Percentiles rank a stretch among this genome's conserved stretches.
These are phyloP conservation scores for Enteromius unitaeniatus DNA, from an alignment of 2,797 vertebrate genomes.

Conservation along the genomic window DNA sequence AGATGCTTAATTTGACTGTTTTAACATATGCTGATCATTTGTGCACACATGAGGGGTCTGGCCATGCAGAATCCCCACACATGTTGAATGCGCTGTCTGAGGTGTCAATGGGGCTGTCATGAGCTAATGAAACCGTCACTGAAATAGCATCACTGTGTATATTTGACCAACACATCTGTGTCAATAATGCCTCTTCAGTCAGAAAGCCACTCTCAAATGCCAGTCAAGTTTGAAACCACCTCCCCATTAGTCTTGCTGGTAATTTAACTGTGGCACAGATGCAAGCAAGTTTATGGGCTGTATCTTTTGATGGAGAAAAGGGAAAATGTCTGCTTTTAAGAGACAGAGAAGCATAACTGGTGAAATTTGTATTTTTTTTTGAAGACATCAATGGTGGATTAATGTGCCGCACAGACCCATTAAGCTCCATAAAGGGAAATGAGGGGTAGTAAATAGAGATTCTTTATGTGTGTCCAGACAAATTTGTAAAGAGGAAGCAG, in stretches of 20 bases:
- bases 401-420: constrained; percentile 27
- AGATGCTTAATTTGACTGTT: constrained; percentile 47
- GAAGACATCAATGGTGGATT: constrained; percentile 11
- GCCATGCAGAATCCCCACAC: constrained; percentile 10
- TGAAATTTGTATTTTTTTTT: background rate
- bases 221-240: constrained; percentile 12
- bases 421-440: constrained; percentile 41
- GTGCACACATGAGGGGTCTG: background rate
- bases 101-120: constrained; percentile 44
- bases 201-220: background rate
- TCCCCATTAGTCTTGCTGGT: constrained; percentile 23
- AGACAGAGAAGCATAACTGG: background rate
- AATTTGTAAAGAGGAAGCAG: constrained; percentile 3
- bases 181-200: constrained; percentile 51
- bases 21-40: constrained; percentile 51
- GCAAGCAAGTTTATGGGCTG: constrained; percentile 3
- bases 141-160: constrained; percentile 61
- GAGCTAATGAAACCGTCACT: constrained; percentile 40
- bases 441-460: constrained; percentile 42
- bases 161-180: constrained; percentile 60
- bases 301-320: constrained; percentile 13
- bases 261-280: constrained; percentile 27
- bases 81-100: constrained; percentile 8
- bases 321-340: constrained; percentile 11
- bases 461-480: constrained; percentile 34